Conservation (phyloP, 1,140 invertebrate species). For the Micrasema minimum region DNA sequence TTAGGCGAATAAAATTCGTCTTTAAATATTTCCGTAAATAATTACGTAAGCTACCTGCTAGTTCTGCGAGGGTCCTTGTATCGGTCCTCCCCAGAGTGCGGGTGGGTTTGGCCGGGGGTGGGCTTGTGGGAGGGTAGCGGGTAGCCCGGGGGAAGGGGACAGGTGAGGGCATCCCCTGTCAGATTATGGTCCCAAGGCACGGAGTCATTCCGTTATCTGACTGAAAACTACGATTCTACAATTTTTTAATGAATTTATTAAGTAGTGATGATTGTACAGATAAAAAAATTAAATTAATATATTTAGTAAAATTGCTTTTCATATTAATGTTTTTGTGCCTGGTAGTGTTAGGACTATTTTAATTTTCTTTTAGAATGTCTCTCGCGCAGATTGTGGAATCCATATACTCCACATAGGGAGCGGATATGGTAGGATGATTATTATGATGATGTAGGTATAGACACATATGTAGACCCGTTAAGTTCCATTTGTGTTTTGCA, state of each 20-base stretch:
- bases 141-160: constrained; percentile 21
- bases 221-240: background rate
- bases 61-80: constrained; percentile 27
- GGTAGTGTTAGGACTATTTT: too few relatives aligned
- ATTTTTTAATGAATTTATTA: background rate
- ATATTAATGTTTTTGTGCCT: too few relatives aligned
- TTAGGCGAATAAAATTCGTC: background rate
- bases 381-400: too few relatives aligned
- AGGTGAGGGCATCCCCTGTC: constrained; percentile 51
- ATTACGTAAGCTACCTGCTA: constrained; percentile 14
- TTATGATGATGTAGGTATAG: too few relatives aligned
- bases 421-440: too few relatives aligned
- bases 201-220: constrained; percentile 47
- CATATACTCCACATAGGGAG: too few relatives aligned
- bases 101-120: background rate
- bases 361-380: too few relatives aligned
- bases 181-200: constrained; percentile 50
- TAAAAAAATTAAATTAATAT: too few relatives aligned
- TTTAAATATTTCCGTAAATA: constrained; percentile 17
- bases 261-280: constrained; percentile 4
- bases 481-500: too few relatives aligned
- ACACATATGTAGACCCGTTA: too few relatives aligned
- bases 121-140: background rate
- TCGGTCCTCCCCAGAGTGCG: constrained; percentile 2
- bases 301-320: too few relatives aligned